Percentiles rank a stretch among this genome's conserved stretches.
phyloP scores from a whole-genome alignment of 2,113 vertebrate species.

The Trogon surrucura region DNA sequence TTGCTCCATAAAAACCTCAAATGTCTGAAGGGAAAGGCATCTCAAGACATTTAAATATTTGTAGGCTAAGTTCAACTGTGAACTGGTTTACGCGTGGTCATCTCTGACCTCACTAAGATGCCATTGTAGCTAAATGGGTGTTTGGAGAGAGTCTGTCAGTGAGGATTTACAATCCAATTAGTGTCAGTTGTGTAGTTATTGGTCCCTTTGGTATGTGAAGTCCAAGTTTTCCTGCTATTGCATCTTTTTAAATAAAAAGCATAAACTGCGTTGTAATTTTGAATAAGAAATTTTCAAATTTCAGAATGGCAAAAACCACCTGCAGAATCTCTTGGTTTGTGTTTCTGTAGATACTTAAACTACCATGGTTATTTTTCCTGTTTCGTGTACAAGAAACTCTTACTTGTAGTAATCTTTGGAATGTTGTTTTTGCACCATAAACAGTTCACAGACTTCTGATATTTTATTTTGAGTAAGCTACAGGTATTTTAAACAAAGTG shows the following conservation, averaged over 20 bases:
- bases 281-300: neutral
- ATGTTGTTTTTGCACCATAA: slow-evolving; percentile 35
- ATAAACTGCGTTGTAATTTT: neutral
- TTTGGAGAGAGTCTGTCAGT: neutral
- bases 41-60: neutral
- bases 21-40: neutral
- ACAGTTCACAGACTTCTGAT: neutral
- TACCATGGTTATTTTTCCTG: neutral
- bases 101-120: slow-evolving; percentile 23
- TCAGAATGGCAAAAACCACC: neutral
- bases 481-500: neutral
- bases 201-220: neutral
- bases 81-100: neutral
- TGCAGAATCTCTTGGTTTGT: neutral
- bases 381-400: slow-evolving; percentile 9
- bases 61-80: neutral
- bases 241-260: neutral
- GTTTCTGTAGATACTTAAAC: slow-evolving; percentile 37
- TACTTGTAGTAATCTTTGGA: slow-evolving; percentile 34
- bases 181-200: neutral
- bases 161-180: neutral
- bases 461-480: slow-evolving; percentile 27
- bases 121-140: neutral
- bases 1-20: neutral
- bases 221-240: neutral